Base-by-base conservation (phyloP, 2,113 vertebrate species). In the Pachyramphus minor region DNA sequence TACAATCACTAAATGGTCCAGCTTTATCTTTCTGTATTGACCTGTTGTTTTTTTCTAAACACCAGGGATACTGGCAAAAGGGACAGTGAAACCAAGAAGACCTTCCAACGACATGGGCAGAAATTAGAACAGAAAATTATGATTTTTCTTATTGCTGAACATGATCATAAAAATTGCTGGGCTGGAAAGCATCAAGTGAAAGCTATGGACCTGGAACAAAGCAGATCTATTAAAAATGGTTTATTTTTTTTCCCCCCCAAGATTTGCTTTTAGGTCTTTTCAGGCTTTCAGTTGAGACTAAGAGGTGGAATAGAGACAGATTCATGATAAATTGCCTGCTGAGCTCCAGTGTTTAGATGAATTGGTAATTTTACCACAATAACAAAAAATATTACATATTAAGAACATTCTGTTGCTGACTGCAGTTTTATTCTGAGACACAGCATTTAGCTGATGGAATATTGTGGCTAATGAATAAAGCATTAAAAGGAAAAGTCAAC, bases 381-480 rank as follows among this genome's bases (percentile, higher is more conserved):
- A 94, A 63, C 42, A 91, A 90, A 81, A 88, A 81, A 27, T 4
- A 14, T 33, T 90, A 44, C 33, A 8, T 87, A 24, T 87, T 87
- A 90, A 88, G 42, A 83, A 35, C 10, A 17, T 60, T 90, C 86
- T 86, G 55, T 63, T 94, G 82, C 75, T 86, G 85, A 86, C 50
- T 91, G 52, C 72, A 90, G 67, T 77, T 91, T 76, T 80, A 67
- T 89, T 89, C 47, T 74, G 78, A 94, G 93, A 90, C 31, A n/a
- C 58, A 77, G 55, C 22, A 52, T 93, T 96, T 93, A 90, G 82
- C 67, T 94, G 84, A 85, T 93, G 84, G 59, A 93, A 74, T 96
- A 95, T 94, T 94, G 84, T 89, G 67, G 45, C 55, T 94, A 92
- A 95, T 96, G 85, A 93, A 95, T 96, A 93, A 95, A 89, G 64